Conservation (phyloP, 37 sponge, comb jelly and placozoan genomes). For the Bolinopsis microptera region DNA sequence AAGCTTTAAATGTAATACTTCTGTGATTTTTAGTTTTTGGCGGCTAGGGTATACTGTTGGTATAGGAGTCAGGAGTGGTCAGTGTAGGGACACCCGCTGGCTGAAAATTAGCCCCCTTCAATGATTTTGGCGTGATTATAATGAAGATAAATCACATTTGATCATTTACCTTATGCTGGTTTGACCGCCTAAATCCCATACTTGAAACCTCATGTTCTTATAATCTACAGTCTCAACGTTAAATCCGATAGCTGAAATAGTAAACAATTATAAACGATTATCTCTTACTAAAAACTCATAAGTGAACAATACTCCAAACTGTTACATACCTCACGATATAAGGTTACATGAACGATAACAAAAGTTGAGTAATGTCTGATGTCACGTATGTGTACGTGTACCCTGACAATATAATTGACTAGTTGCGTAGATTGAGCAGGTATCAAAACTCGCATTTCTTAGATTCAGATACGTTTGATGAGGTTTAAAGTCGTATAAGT, state of each 20-base stretch:
- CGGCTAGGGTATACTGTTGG: too few relatives aligned
- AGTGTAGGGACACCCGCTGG: too few relatives aligned
- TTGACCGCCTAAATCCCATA: slow-evolving; percentile 98
- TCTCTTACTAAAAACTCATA: background rate
- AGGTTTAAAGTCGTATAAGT: too few relatives aligned
- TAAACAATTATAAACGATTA: background rate
- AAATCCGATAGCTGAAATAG: slow-evolving; percentile 92
- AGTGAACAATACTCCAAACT: background rate
- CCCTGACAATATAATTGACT: background rate
- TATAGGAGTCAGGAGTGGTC: too few relatives aligned
- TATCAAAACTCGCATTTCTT: too few relatives aligned
- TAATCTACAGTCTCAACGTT: slow-evolving; percentile 98
- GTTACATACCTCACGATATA: slow-evolving; percentile 20
- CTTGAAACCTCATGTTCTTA: slow-evolving; percentile 98
- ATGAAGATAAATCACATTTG: background rate
- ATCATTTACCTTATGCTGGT: slow-evolving; percentile 89
- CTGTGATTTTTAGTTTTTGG: too few relatives aligned
- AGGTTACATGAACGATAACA: background rate
- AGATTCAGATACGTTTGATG: too few relatives aligned
- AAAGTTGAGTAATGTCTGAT: too few relatives aligned
- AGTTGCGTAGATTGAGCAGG: background rate
- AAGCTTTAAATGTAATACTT: too few relatives aligned
- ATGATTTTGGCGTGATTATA: too few relatives aligned
- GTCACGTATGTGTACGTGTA: background rate
- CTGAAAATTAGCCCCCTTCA: too few relatives aligned